These are phyloP conservation scores for Gavialis gangeticus DNA, from an alignment of 2,113 vertebrate species.

Conservation along the genomic window DNA sequence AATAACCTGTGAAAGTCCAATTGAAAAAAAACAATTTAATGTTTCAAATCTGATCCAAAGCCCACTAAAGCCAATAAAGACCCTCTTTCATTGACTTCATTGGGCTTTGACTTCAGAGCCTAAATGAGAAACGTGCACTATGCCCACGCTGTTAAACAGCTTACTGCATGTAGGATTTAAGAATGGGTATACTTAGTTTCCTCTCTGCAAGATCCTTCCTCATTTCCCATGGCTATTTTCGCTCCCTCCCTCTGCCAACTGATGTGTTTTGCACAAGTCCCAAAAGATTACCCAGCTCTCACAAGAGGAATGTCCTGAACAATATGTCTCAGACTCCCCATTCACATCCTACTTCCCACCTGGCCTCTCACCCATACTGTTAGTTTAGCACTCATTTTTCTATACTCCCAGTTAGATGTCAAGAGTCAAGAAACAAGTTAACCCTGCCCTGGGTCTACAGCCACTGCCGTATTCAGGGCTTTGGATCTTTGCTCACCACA, in stretches of 20 bases:
- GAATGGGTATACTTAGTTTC: slow-evolving; percentile 9
- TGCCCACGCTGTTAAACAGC: background rate
- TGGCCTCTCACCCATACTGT: background rate
- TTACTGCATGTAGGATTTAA: background rate
- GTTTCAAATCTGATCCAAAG: background rate
- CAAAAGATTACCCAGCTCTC: background rate
- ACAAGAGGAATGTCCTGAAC: background rate
- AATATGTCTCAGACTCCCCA: background rate
- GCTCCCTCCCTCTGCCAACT: background rate
- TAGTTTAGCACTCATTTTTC: background rate
- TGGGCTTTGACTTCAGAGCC: background rate
- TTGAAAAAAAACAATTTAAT: background rate
- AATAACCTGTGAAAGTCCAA: background rate
- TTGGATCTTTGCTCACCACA: no score
- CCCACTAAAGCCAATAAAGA: background rate
- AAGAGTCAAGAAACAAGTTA: no score
- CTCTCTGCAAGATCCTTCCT: background rate
- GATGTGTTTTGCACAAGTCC: background rate
- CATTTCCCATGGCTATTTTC: slow-evolving; percentile 32
- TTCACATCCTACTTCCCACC: background rate
- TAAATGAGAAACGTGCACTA: background rate
- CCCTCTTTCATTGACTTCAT: background rate
- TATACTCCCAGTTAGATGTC: no score
- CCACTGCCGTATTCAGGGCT: no score
- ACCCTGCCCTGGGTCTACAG: no score